These are phyloP conservation scores for Andrena cerasifolii DNA, from an alignment of 1,140 invertebrate genomes.

Conservation along the genomic window DNA sequence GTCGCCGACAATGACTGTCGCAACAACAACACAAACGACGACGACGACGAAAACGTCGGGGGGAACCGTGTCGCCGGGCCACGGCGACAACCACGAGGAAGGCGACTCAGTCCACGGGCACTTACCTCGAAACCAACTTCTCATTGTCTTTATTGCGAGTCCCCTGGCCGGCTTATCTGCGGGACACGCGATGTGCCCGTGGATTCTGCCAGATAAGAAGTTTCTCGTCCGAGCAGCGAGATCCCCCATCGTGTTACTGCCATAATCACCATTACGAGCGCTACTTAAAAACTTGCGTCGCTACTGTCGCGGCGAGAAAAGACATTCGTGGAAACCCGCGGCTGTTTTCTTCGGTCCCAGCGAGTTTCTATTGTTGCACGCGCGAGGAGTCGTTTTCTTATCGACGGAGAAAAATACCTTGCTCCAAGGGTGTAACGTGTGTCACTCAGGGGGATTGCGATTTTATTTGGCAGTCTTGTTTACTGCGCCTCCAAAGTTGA, in stretches of 20 bases:
- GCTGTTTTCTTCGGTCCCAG: not conserved
- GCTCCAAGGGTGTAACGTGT: no score
- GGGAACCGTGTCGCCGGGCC: conserved; percentile 15
- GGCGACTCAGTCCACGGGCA: conserved; percentile 9
- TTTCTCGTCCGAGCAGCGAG: conserved; percentile 23
- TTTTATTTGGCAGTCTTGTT: no score
- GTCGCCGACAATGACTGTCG: conserved; percentile 38
- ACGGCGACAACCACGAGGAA: conserved; percentile 16
- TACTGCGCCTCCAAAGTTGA: no score
- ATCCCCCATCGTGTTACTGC: conserved; percentile 17
- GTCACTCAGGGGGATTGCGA: no score
- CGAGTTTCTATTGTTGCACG: no score
- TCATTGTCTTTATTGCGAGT: conserved; percentile 70
- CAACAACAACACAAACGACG: conserved; percentile 47
- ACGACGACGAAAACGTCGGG: no score
- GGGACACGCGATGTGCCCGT: conserved; percentile 66
- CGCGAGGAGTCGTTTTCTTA: no score
- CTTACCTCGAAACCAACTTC: conserved; percentile 59
- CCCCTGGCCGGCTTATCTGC: conserved; percentile 63
- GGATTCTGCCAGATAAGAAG: conserved; percentile 48
- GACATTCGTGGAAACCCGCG: not conserved
- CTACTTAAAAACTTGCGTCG: conserved; percentile 6
- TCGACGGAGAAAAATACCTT: no score
- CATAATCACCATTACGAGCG: conserved; percentile 1
- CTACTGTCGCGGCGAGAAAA: not conserved